Base-by-base conservation (phyloP, 1,140 invertebrate species). In the Cylas formicarius region DNA sequence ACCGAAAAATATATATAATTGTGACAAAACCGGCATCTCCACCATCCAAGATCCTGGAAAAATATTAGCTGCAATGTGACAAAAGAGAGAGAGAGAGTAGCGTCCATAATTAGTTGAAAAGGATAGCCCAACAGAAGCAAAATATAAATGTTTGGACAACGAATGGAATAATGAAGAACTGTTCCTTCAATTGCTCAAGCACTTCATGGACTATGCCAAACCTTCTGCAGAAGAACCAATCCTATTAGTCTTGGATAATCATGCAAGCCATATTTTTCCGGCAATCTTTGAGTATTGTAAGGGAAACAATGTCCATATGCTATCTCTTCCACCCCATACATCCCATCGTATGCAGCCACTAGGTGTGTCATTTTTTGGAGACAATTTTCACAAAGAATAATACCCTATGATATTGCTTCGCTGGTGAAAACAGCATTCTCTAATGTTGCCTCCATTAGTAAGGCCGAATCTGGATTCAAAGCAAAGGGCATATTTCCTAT, bases 1-100 rank as follows among this genome's bases (percentile, higher is more conserved):
- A 18, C 5, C 45, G 22, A 35, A 48, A 27, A 48, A 42, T 22
- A 42, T 48, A n/a, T 67, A 67, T 52, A 74, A 72, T 58, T 57
- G 65, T 6, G 67, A 69, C 55, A 67, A 69, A 48, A 68, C 58
- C 4, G 69, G 67, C 1, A 56, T 69, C 13, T 57, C 59, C 1
- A 71, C 63, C 6, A 67, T 71, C 8, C 64, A 69, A 46, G 62
- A 59, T 45, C 61, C 63, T 2, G 50, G 37, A 34, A 70, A 66
- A 50, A 53, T 73, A 24, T 51, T 69, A 34, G 62, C 62, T 36
- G 13, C 36, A 32, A 67, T 53, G 55, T 66, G 68, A 22, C 48
- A 44, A 14, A 68, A 63, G 48, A 59, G 66, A 46, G 51, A 67
- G 4, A 65, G 63, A 58, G 66, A 55, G 53, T 71, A 11, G 67